phyloP scores from a whole-genome alignment of 2,797 vertebrate genomes.

The Ambastaia sidthimunki region DNA sequence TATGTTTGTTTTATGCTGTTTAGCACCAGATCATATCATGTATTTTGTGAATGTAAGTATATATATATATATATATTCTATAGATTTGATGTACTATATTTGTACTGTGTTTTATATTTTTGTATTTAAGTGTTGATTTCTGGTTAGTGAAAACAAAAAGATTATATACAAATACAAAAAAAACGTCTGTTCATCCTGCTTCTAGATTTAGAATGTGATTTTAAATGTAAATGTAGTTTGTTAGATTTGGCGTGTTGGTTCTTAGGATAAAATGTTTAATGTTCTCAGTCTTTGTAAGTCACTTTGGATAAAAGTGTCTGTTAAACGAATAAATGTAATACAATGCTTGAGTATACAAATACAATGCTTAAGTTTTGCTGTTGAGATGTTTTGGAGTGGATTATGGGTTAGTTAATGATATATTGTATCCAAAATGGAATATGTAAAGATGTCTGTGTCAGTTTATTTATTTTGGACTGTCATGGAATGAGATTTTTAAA shows the following conservation, averaged over 20 bases:
- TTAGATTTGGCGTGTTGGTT: too few relatives aligned
- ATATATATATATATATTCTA: neutral
- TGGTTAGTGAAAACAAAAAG: neutral
- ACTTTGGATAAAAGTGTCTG: too few relatives aligned
- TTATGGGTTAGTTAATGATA: too few relatives aligned
- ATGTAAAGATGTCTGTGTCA: neutral
- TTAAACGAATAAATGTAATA: too few relatives aligned
- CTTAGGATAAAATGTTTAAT: too few relatives aligned
- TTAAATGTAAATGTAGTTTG: too few relatives aligned
- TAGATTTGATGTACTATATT: neutral
- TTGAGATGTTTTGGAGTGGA: neutral
- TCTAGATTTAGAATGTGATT: too few relatives aligned
- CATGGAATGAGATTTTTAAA: neutral
- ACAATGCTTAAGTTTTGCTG: neutral
- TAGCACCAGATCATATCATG: slow-evolving; percentile 54
- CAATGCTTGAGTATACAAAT: too few relatives aligned
- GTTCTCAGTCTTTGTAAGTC: too few relatives aligned
- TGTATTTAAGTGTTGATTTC: neutral
- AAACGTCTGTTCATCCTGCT: too few relatives aligned
- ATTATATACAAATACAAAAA: neutral
- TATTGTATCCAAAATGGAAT: neutral
- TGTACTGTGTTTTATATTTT: neutral
- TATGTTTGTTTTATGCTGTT: neutral
- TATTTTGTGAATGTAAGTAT: slow-evolving; percentile 56
- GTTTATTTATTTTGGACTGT: neutral